A percentile compares a stretch with the other conserved stretches of the same genome.
Conservation (phyloP, 2,888 invertebrate species). For the Andrena bucephala region DNA sequence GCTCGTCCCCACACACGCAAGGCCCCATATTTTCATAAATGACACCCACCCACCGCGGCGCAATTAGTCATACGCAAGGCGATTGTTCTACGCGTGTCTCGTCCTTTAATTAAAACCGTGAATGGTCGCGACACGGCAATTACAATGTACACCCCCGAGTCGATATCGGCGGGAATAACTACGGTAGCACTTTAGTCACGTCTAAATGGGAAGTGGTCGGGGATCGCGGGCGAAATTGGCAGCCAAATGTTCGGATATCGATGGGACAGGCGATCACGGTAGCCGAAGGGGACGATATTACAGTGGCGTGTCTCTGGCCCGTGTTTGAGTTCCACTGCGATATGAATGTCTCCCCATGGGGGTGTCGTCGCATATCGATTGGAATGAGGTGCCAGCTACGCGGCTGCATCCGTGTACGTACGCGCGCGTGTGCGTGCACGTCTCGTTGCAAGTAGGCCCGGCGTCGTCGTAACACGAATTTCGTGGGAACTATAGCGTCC, state of each 20-base stretch:
- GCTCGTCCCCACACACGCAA: neutral
- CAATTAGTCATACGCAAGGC: neutral
- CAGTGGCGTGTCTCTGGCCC: constrained; percentile 51
- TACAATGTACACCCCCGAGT: neutral
- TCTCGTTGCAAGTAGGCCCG: constrained; percentile 37
- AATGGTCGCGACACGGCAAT: too few relatives aligned
- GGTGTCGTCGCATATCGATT: constrained; percentile 80
- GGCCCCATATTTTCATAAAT: neutral
- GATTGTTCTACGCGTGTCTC: too few relatives aligned
- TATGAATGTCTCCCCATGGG: constrained; percentile 75
- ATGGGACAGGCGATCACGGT: constrained; percentile 36
- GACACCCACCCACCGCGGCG: too few relatives aligned
- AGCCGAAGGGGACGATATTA: constrained; percentile 61
- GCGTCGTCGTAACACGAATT: constrained; percentile 42
- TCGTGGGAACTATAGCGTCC: constrained; percentile 49
- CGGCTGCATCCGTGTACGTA: constrained; percentile 21
- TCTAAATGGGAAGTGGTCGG: neutral
- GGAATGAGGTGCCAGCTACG: constrained; percentile 69
- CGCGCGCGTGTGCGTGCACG: constrained; percentile 10
- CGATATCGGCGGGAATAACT: neutral
- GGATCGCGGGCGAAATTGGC: constrained; percentile 53
- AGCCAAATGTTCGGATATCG: constrained; percentile 52
- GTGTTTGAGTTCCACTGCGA: constrained; percentile 76
- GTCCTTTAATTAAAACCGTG: too few relatives aligned
- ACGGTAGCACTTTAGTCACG: neutral